A percentile compares a stretch with the other conserved stretches of the same genome.
Conservation (phyloP, 2,888 invertebrate genomes). For the Latrodectus elegans region DNA sequence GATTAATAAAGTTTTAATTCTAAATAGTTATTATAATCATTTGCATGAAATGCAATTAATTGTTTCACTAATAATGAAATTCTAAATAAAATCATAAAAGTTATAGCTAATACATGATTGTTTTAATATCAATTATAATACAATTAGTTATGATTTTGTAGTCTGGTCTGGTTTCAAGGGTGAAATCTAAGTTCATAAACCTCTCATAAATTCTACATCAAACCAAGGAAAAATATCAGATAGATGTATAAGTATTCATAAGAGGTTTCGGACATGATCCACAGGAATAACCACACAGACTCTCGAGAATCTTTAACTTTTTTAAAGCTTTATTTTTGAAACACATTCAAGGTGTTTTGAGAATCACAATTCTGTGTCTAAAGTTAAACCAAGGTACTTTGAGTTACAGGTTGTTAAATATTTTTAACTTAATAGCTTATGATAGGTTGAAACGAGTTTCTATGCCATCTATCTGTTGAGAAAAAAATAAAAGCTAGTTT, state of each 20-base stretch:
- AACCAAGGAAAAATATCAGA: no score
- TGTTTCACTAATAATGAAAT: no score
- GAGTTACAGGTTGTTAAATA: neutral
- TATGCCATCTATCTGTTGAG: neutral
- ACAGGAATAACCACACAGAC: neutral
- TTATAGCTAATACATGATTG: no score
- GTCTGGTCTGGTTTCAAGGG: no score
- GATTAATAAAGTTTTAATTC: no score
- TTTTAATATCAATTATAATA: no score
- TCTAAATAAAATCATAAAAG: no score
- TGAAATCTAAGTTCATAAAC: no score
- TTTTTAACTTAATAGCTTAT: neutral
- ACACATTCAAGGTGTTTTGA: neutral
- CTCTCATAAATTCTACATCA: no score
- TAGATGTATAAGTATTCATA: neutral
- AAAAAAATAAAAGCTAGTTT: neutral
- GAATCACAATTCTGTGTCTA: neutral
- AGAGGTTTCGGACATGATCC: neutral
- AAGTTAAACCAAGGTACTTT: neutral
- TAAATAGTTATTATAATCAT: no score
- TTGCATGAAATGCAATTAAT: no score
- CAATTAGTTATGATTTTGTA: no score
- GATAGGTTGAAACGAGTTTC: neutral
- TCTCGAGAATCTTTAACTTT: neutral
- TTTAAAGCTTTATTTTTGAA: neutral